phyloP scores from a whole-genome alignment of 2,797 vertebrate genomes.

The Numenius phaeopus region DNA sequence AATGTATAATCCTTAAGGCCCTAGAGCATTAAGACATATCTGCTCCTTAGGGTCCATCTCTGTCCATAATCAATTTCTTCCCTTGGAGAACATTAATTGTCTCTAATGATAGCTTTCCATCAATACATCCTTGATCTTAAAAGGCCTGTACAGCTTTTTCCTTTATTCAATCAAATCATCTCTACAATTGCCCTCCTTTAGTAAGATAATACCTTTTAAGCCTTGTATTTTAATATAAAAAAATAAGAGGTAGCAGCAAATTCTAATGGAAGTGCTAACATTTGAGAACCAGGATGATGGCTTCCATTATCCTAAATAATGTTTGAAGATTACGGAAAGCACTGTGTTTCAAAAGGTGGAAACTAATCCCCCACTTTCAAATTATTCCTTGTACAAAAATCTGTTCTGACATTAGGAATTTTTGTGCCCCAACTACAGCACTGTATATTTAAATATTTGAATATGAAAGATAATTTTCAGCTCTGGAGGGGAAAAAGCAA shows the following conservation, averaged over 20 bases:
- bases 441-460: slow-evolving; percentile 82
- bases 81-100: slow-evolving; percentile 92
- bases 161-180: slow-evolving; percentile 96
- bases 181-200: slow-evolving; percentile 88
- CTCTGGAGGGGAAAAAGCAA: slow-evolving; percentile 68
- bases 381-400: slow-evolving; percentile 83
- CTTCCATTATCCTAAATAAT: slow-evolving; percentile 93
- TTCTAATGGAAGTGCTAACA: slow-evolving; percentile 87
- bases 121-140: slow-evolving; percentile 93
- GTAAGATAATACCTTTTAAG: slow-evolving; percentile 92
- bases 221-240: slow-evolving; percentile 94
- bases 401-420: slow-evolving; percentile 78
- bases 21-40: slow-evolving; percentile 84
- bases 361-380: slow-evolving; percentile 86
- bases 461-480: slow-evolving; percentile 80
- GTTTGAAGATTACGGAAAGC: slow-evolving; percentile 94
- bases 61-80: slow-evolving; percentile 93
- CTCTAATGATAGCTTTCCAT: slow-evolving; percentile 96
- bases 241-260: slow-evolving; percentile 91
- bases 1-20: slow-evolving; percentile 84
- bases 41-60: slow-evolving; percentile 87
- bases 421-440: slow-evolving; percentile 63
- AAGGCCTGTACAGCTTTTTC: slow-evolving; percentile 86
- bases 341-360: slow-evolving; percentile 86
- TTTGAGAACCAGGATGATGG: slow-evolving; percentile 86